Base-by-base conservation (phyloP, 2,888 invertebrate species). In the Ochropleura leucogaster region DNA sequence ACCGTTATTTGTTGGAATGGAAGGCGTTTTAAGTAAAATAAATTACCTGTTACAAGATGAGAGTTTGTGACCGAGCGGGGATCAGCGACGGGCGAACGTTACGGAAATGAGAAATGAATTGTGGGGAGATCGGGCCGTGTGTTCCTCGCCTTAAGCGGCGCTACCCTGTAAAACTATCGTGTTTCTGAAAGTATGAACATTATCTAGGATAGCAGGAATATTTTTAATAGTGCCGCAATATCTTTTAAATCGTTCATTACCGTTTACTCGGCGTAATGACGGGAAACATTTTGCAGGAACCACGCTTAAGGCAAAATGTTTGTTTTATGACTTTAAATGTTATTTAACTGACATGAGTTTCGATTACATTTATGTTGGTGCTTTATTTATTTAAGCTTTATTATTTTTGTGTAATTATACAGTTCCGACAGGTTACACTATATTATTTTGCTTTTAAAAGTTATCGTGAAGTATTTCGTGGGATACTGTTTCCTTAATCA, bases 81-180 rank as follows among this genome's bases (percentile, higher is more conserved):
- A 92, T 91, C 91, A 90, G 87, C 74, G 71, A 77, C 86, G 80
- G 80, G 87, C 80, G 86, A 87, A 87, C 86, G 83, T 87, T 85
- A 85, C 91, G 93, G 93, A 93, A 93, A 95, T 93, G 92, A 93
- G 92, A 93, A 93, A 93, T 92, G 92, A 93, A 94, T 93, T 93
- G 93, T 92, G 90, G 89, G 79, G 85, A 88, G 85, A 91, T 89
- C 88, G 88, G 83, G 84, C 82, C 83, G 79, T 81, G 85, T 86
- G 85, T 85, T 79, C 80, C 73, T 78, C 76, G 87, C 83, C 79
- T 84, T 85, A 85, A 62, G 46, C 85, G 82, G 82, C 68, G 60
- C 49, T 72, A 62, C 51, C 77, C 68, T 68, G 74, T 79, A 77
- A 88, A 90, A 86, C 87, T 87, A 89, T 83, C 81, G 30, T 74